A percentile compares a stretch with the other conserved stretches of the same genome.
Evolutionary conservation across 2,797 vertebrate genomes (phyloP).

Genomic region (Anabacerthia variegaticeps): DNA sequence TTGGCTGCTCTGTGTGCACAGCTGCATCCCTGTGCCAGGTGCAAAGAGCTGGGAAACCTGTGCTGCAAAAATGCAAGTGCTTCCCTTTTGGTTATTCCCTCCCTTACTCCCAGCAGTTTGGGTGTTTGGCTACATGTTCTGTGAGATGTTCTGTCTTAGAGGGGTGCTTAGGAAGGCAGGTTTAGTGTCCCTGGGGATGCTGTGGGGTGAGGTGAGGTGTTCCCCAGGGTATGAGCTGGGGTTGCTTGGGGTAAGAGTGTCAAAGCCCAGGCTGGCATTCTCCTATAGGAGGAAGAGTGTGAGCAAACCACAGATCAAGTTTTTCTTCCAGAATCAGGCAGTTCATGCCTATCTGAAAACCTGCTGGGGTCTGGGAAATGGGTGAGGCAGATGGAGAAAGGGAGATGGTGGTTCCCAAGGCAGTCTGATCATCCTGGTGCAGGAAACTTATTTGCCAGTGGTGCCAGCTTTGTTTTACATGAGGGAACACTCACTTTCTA

Average conservation of each 20-base stretch:
- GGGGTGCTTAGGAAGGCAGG: too few species aligned
- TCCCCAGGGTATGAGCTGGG: background rate
- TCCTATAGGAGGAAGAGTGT: background rate
- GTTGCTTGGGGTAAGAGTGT: background rate
- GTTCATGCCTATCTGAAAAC: background rate
- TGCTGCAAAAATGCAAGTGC: fast-evolving
- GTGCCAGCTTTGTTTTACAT: background rate
- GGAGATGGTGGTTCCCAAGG: background rate
- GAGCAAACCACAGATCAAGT: background rate
- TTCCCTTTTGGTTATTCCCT: background rate
- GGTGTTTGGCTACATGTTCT: fast-evolving
- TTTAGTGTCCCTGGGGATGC: background rate
- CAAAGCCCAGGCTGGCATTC: background rate
- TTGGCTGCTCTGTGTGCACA: background rate
- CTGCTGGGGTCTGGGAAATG: background rate
- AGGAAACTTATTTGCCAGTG: background rate
- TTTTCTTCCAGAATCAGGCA: background rate
- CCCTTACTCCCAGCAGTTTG: background rate
- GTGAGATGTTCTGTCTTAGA: background rate
- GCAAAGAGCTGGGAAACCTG: background rate
- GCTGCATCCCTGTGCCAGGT: background rate
- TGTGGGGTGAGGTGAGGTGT: background rate
- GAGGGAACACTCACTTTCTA: background rate
- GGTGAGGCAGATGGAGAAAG: background rate
- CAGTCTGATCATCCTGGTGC: fast-evolving